Evolutionary conservation across 2,113 vertebrate species (phyloP).

Genomic region (Ceyx melanurus): DNA sequence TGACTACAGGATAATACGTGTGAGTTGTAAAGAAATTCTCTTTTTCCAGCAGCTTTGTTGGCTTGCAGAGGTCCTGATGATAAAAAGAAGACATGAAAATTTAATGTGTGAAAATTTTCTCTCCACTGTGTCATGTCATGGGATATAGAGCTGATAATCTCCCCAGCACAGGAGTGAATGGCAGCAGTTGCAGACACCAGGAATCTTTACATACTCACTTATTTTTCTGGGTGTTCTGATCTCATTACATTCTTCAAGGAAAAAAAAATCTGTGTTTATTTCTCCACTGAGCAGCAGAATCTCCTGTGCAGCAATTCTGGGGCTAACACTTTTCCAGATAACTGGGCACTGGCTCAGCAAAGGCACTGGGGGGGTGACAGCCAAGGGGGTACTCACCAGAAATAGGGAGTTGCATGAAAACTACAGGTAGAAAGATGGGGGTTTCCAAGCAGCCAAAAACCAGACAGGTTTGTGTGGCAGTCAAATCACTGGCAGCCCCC

Average conservation of each 20-base stretch:
- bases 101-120: not conserved
- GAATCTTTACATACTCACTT: not conserved
- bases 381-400: not conserved
- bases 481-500: not conserved
- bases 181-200: not conserved
- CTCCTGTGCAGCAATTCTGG: not conserved
- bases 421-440: not conserved
- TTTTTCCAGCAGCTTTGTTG: not conserved
- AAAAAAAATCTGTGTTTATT: not conserved
- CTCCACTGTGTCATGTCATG: not conserved
- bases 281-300: not conserved
- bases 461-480: not conserved
- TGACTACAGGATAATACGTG: not conserved
- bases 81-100: conserved; percentile 37
- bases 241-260: not conserved
- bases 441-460: not conserved
- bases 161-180: not conserved
- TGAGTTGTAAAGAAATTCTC: not conserved
- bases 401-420: not conserved
- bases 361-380: not conserved
- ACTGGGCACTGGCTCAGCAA: not conserved
- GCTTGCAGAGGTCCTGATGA: not conserved
- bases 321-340: not conserved
- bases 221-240: not conserved
- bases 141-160: not conserved